Evolutionary conservation across 2,797 vertebrate species (phyloP), one percentile per base, ranked within the genome.

Genomic region (Lacerta agilis): DNA sequence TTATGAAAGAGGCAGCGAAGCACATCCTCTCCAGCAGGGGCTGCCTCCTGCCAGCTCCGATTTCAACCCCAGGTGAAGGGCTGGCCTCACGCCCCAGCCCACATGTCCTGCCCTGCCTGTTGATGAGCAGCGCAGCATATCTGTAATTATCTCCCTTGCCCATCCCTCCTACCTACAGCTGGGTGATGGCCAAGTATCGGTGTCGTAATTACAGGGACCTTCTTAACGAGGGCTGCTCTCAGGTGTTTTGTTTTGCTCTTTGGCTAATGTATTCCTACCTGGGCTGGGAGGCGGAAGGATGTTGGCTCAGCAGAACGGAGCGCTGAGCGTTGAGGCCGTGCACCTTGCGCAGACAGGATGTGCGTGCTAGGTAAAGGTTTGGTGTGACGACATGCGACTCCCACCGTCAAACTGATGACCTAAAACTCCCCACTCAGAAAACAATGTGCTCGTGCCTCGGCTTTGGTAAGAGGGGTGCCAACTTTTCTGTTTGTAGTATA

Each of bases 101-200:
- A 79, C 20, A 38, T 77, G 43, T 23, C 15, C n/a, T 23, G 41
- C 17, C 8, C 61, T 87, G 72, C 6, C 58, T 13, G 23, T 64
- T 23, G 61, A 64, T 29, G n/a, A 85, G 58, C 18, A 4, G 27
- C 9, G 27, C 29, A 17, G 29, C 27, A 3, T 38, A 67, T 15
- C 78, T 85, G 36, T 49, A 89, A 89, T 81, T 85, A 75, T 38
- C 33, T 81, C 5, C 20, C 17, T 33, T 29, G 71, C 83, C 43
- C 83, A 69, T 15, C 83, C 83, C 69, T 66, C 11, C 82, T 80
- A 71, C 82, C 87, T 85, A 55, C 78, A 23, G 11, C 55, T 81
- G 83, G 78, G 78, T 85, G 41, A 73, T 85, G 61, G n/a, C 78
- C 83, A 85, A 41, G 88, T 89, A 81, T 81, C 83, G 61, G 71